Evolutionary conservation across 2,888 invertebrate species (phyloP).

Genomic region (Ditylenchus weischeri): DNA sequence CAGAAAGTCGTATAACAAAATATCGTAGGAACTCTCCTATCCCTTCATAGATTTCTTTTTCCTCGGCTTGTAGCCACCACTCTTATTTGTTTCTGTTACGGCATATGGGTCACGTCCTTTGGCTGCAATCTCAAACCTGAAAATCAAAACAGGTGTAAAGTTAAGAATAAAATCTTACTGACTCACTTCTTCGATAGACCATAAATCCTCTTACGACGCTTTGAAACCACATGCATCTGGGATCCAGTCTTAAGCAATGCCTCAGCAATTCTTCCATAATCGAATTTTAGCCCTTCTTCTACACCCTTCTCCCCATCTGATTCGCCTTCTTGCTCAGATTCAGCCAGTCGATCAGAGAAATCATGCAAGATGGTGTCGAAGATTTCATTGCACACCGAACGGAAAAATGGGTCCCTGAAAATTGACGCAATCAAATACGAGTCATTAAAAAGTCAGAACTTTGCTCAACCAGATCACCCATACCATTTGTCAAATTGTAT

Average conservation of each 20-base stretch:
- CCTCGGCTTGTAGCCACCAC: too few relatives aligned
- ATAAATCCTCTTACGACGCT: conserved; percentile 33
- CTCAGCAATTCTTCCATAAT: conserved; percentile 35
- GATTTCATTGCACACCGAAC: conserved; percentile 47
- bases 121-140: conserved; percentile 43
- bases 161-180: conserved; percentile 12
- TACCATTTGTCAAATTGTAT: too few relatives aligned
- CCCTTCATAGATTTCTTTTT: too few relatives aligned
- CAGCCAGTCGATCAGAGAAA: conserved; percentile 37
- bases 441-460: conserved; percentile 1
- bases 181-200: conserved; percentile 28
- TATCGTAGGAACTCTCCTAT: too few relatives aligned
- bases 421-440: too few relatives aligned
- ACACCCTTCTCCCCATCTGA: conserved; percentile 17
- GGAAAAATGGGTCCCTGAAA: conserved; percentile 50
- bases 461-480: too few relatives aligned
- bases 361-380: conserved; percentile 51
- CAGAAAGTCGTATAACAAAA: too few relatives aligned
- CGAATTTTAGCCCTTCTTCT: conserved; percentile 12
- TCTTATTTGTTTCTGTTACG: too few relatives aligned
- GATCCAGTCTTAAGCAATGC: conserved; percentile 44
- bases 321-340: conserved; percentile 36
- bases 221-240: conserved; percentile 11
- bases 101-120: conserved; percentile 39
- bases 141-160: conserved; percentile 12